Evolutionary conservation across 2,888 invertebrate species (phyloP).

Genomic region (Syrphus vitripennis): DNA sequence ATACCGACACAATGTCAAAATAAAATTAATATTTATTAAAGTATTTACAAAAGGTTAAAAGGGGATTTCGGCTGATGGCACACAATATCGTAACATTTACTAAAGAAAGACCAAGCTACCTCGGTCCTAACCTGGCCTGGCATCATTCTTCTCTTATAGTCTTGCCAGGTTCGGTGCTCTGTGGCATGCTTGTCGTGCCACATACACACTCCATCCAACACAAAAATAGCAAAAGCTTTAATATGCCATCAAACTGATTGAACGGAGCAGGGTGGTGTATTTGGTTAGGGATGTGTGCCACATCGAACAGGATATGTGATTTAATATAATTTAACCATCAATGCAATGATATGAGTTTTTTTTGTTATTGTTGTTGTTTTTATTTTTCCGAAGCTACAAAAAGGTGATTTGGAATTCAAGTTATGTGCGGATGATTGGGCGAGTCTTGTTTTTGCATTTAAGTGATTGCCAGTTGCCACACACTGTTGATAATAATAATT

Average conservation of each 20-base stretch:
- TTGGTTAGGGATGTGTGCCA: slow-evolving; percentile 45
- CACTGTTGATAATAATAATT: slow-evolving; percentile 30
- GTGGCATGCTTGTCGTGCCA: not conserved
- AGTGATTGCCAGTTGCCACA: slow-evolving; percentile 13
- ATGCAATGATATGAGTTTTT: slow-evolving; percentile 63
- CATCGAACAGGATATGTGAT: slow-evolving; percentile 65
- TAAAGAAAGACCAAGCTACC: not conserved
- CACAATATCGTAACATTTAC: slow-evolving; percentile 60
- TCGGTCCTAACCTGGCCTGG: not conserved
- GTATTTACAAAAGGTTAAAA: slow-evolving; percentile 68
- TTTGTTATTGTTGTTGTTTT: not conserved
- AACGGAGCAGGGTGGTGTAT: slow-evolving; percentile 37
- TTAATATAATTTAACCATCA: slow-evolving; percentile 67
- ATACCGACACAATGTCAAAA: slow-evolving; percentile 47
- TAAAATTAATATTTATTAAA: slow-evolving; percentile 71
- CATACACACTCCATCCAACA: not conserved
- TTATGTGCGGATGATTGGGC: slow-evolving; percentile 15
- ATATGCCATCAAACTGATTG: slow-evolving; percentile 71
- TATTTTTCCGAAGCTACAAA: not conserved
- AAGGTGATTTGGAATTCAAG: slow-evolving; percentile 37
- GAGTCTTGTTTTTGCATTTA: slow-evolving; percentile 9
- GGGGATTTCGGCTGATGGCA: slow-evolving; percentile 60
- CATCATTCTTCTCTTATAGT: not conserved
- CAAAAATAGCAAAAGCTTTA: slow-evolving; percentile 55
- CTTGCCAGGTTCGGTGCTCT: not conserved